A percentile compares a stretch with the other conserved stretches of the same genome.
Conservation (phyloP, 2,113 vertebrate genomes). For the Leptosomus discolor region DNA sequence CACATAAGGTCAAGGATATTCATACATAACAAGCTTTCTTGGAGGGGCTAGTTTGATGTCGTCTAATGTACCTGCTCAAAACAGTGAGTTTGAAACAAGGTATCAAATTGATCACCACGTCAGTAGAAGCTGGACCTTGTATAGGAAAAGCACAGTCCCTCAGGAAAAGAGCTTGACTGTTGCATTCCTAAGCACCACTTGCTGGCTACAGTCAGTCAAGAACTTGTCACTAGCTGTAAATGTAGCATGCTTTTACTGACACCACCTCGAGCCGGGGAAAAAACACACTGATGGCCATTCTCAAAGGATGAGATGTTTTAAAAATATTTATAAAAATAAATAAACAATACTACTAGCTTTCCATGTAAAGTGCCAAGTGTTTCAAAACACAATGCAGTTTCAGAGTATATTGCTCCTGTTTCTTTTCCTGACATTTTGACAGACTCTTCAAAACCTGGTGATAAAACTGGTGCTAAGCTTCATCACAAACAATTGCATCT, state of each 20-base stretch:
- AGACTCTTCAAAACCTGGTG: background rate
- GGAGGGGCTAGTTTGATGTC: background rate
- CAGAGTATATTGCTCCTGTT: background rate
- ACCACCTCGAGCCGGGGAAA: background rate
- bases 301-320: constrained; percentile 37
- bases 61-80: background rate
- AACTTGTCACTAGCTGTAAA: constrained; percentile 36
- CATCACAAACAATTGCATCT: background rate
- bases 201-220: background rate
- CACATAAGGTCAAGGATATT: background rate
- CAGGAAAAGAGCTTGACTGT: background rate
- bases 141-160: background rate
- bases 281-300: constrained; percentile 14
- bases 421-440: constrained; percentile 21
- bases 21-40: constrained; percentile 20
- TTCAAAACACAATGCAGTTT: constrained; percentile 42
- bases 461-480: constrained; percentile 15
- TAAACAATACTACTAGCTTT: constrained; percentile 14
- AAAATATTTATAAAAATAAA: constrained; percentile 34
- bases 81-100: background rate
- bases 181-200: background rate
- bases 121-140: background rate
- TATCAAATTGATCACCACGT: background rate
- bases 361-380: constrained; percentile 29
- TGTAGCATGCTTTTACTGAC: constrained; percentile 20